Conservation (phyloP, 2,888 invertebrate genomes). For the Nymphalis urticae region DNA sequence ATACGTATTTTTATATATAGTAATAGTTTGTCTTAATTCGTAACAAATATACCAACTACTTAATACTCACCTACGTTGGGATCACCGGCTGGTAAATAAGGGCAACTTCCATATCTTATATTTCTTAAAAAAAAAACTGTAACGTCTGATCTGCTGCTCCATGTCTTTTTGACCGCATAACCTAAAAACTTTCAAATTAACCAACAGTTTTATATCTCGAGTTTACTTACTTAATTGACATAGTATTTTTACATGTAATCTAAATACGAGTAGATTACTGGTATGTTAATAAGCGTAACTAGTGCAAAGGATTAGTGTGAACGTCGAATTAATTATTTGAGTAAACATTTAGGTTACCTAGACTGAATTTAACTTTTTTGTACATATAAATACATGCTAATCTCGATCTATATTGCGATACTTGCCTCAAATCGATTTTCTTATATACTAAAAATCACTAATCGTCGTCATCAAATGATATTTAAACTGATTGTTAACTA, state of each 20-base stretch:
- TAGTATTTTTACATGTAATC: slow-evolving; percentile 17
- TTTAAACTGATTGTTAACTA: too few relatives aligned
- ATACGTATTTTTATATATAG: too few relatives aligned
- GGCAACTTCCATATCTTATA: too few relatives aligned
- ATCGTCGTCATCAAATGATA: too few relatives aligned
- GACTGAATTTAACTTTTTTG: neutral
- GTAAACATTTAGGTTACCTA: slow-evolving; percentile 11
- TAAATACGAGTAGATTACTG: slow-evolving; percentile 12
- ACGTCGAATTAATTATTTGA: slow-evolving; percentile 10
- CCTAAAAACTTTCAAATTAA: slow-evolving; percentile 4
- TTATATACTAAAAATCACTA: neutral
- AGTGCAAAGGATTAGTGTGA: slow-evolving; percentile 22
- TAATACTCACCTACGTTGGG: too few relatives aligned
- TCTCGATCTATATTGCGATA: too few relatives aligned
- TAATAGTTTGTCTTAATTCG: too few relatives aligned
- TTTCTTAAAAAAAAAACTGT: too few relatives aligned
- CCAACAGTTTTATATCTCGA: slow-evolving; percentile 1
- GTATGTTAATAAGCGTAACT: slow-evolving; percentile 21
- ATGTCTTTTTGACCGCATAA: neutral
- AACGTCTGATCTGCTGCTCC: too few relatives aligned
- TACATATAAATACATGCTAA: neutral
- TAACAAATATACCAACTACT: too few relatives aligned
- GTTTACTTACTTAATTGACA: slow-evolving; percentile 2
- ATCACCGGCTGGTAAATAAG: too few relatives aligned
- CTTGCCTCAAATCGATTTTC: neutral